Conservation (phyloP, 2,113 vertebrate species). For the Hydrochoerus hydrochaeris region DNA sequence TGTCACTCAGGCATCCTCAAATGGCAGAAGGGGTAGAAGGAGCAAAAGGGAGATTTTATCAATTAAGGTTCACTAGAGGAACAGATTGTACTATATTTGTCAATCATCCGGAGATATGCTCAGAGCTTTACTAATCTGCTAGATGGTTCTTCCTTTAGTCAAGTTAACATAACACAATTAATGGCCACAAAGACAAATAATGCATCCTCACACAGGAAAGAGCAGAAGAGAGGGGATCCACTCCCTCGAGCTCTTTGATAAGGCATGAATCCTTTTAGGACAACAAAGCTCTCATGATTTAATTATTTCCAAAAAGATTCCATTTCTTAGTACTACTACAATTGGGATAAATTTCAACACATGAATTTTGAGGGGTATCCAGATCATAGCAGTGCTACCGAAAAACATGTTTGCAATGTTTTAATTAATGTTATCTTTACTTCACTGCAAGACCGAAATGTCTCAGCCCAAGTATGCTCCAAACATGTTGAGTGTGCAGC, state of each 20-base stretch:
- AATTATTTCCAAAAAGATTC: not conserved
- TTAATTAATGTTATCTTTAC: not conserved
- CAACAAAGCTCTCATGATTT: not conserved
- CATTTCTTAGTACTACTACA: not conserved
- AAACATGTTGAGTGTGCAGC: not conserved
- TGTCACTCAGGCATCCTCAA: not conserved
- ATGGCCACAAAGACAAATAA: fast-evolving
- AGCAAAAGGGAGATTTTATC: not conserved
- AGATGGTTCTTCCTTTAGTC: not conserved
- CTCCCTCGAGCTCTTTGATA: not conserved
- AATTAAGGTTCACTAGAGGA: not conserved
- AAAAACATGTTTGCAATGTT: not conserved
- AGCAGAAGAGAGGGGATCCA: not conserved
- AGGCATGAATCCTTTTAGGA: not conserved
- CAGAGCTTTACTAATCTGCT: not conserved
- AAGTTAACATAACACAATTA: not conserved
- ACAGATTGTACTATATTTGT: not conserved
- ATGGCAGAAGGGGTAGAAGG: not conserved
- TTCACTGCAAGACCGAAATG: not conserved
- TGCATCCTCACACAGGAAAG: too few relatives aligned
- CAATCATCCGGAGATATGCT: not conserved
- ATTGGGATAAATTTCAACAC: too few relatives aligned
- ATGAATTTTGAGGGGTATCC: not conserved
- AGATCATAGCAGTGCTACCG: not conserved
- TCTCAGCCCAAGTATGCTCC: not conserved